Evolutionary conservation across 2,113 vertebrate species (phyloP).

Genomic region (Lycaon pictus): DNA sequence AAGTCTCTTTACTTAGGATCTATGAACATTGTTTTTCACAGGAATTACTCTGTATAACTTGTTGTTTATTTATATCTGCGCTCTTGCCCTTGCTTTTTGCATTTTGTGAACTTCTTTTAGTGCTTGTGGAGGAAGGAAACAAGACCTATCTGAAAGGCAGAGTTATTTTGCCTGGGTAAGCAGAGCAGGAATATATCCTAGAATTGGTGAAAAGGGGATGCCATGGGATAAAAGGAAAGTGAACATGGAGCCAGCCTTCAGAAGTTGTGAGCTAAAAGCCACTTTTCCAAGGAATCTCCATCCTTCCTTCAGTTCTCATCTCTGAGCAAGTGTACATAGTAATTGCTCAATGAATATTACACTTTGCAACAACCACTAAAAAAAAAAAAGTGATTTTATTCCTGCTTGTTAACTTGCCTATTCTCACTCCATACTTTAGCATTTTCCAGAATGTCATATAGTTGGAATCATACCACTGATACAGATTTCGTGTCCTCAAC

Average conservation of each 20-base stretch:
- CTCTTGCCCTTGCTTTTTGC: background rate
- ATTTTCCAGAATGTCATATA: background rate
- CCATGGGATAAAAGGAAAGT: background rate
- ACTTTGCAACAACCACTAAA: background rate
- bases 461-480: background rate
- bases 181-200: background rate
- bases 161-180: background rate
- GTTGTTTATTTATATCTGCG: background rate
- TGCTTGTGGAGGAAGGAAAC: background rate
- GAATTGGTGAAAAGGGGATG: accelerated
- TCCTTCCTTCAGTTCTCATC: background rate
- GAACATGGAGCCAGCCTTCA: background rate
- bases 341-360: background rate
- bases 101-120: background rate
- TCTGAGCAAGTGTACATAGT: too few species aligned
- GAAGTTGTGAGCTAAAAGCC: background rate
- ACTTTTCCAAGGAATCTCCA: background rate
- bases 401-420: background rate
- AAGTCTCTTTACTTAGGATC: background rate
- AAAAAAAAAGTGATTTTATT: background rate
- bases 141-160: background rate
- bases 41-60: background rate
- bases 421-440: background rate
- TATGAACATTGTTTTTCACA: background rate
- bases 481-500: background rate